Conservation (phyloP, 2,888 invertebrate species). For the Diarsia brunnea region DNA sequence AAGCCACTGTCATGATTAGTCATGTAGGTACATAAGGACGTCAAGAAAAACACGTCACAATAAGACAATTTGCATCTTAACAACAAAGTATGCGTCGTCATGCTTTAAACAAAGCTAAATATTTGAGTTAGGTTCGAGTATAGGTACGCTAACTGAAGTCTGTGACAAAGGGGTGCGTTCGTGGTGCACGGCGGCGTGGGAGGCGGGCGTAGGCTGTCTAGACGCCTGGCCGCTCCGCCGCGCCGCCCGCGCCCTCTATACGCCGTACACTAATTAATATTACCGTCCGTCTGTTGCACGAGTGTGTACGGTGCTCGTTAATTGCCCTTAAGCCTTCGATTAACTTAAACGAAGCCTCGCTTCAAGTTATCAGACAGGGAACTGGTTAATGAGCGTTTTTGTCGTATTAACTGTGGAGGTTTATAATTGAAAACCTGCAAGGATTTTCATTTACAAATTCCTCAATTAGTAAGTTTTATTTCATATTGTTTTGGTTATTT, state of each 20-base stretch:
- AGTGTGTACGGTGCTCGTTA: constrained; percentile 61
- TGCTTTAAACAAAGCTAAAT: constrained; percentile 41
- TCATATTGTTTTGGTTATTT: neutral
- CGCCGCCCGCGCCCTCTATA: constrained; percentile 67
- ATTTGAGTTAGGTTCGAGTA: constrained; percentile 39
- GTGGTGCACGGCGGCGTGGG: constrained; percentile 56
- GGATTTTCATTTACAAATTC: no score
- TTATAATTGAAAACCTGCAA: neutral
- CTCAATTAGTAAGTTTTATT: no score
- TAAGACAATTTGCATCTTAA: constrained; percentile 30
- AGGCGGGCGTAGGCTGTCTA: constrained; percentile 76
- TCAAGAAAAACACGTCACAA: constrained; percentile 7
- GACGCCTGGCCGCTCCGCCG: constrained; percentile 72
- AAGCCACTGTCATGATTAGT: constrained; percentile 14
- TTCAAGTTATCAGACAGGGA: constrained; percentile 42
- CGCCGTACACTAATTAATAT: constrained; percentile 76
- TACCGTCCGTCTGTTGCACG: constrained; percentile 71
- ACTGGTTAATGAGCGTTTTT: constrained; percentile 29
- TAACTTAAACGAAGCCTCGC: constrained; percentile 48
- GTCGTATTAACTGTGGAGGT: neutral
- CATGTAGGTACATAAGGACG: neutral
- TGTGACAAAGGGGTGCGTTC: constrained; percentile 68
- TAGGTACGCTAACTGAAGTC: constrained; percentile 53
- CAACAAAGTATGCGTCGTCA: constrained; percentile 22
- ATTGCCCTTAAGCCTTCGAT: constrained; percentile 67